A percentile compares a stretch with the other conserved stretches of the same genome.
These are phyloP conservation scores for Laticauda colubrina DNA, from an alignment of 2,113 vertebrate genomes.

Conservation along the genomic window DNA sequence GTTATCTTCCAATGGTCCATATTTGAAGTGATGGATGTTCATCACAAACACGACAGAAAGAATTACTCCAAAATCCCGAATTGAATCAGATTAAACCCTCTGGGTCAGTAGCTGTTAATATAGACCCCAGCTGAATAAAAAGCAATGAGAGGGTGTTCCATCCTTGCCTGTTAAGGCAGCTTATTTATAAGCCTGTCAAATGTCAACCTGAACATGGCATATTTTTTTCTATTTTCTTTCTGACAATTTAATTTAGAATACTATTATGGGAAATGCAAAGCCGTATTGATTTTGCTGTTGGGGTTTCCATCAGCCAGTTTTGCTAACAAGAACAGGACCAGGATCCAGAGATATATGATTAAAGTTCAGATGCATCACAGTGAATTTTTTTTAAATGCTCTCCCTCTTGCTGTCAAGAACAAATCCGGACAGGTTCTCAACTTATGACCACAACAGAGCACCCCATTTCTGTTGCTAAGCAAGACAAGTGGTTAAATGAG, in stretches of 20 bases:
- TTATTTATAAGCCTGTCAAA: neutral
- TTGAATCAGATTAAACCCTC: too few species aligned
- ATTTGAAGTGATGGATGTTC: neutral
- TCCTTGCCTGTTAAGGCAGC: neutral
- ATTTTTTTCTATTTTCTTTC: conserved; percentile 1
- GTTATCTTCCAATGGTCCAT: neutral
- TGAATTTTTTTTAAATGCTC: neutral
- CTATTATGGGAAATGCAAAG: neutral
- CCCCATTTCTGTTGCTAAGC: too few species aligned
- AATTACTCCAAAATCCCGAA: neutral
- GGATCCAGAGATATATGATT: neutral
- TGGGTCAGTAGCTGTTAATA: too few species aligned
- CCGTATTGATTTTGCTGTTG: neutral
- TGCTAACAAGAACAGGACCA: neutral
- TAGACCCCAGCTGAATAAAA: neutral
- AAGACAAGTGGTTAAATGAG: too few species aligned
- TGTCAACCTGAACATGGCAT: neutral
- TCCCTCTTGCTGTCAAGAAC: neutral
- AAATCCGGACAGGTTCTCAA: neutral
- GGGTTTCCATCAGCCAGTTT: neutral
- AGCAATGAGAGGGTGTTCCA: neutral
- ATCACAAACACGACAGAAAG: neutral
- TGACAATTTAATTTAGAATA: neutral
- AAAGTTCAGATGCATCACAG: neutral
- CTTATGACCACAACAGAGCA: too few species aligned